A percentile compares a stretch with the other conserved stretches of the same genome.
These are phyloP conservation scores for Parasteatoda lunata DNA, from an alignment of 2,888 invertebrate species.

Conservation along the genomic window DNA sequence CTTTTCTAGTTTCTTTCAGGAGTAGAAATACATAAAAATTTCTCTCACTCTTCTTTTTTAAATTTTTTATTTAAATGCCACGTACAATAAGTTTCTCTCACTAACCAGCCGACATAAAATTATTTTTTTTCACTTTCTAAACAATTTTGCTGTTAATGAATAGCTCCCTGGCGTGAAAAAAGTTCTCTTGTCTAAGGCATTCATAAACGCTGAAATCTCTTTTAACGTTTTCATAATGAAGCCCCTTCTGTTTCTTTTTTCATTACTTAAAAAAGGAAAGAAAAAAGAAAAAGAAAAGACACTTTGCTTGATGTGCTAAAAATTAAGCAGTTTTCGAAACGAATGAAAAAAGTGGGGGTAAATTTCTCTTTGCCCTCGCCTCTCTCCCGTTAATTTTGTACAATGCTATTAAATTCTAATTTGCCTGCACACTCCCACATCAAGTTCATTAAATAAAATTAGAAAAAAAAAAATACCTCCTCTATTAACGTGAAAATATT, in stretches of 20 bases:
- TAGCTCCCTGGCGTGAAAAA: not conserved
- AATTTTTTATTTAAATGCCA: too few species aligned
- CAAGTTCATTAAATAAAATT: conserved; percentile 34
- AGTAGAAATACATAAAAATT: too few species aligned
- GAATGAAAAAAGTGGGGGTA: too few species aligned
- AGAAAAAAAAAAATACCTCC: conserved; percentile 3
- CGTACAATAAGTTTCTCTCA: not conserved
- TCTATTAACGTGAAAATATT: conserved; percentile 63
- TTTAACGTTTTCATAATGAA: conserved; percentile 48
- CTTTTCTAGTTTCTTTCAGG: too few species aligned
- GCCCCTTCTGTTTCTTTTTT: conserved; percentile 7
- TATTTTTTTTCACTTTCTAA: not conserved
- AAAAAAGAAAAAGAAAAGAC: not conserved
- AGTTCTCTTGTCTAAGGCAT: not conserved
- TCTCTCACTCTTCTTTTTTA: too few species aligned
- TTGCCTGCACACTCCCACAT: conserved; percentile 1
- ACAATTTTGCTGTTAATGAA: not conserved
- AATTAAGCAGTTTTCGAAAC: too few species aligned
- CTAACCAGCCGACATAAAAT: not conserved
- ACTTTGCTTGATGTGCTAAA: too few species aligned
- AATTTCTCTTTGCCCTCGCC: not conserved
- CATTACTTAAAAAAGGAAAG: not conserved
- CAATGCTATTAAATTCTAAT: conserved; percentile 66
- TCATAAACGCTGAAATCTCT: conserved; percentile 20
- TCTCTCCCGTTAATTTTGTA: conserved; percentile 37